Base-by-base conservation (phyloP, 1,140 invertebrate species). In the Lasioglossum albipes region DNA sequence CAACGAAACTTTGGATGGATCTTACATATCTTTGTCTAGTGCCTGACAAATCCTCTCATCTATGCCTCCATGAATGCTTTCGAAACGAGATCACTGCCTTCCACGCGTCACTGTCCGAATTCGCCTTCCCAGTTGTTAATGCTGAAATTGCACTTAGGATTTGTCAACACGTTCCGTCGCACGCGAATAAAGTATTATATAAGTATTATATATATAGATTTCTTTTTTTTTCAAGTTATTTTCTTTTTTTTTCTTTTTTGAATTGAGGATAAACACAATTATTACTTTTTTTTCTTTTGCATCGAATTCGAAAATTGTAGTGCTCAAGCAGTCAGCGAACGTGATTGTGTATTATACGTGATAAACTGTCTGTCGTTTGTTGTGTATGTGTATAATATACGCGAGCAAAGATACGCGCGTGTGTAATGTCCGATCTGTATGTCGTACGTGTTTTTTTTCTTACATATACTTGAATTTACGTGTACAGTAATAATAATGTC, bases 381-480 rank as follows among this genome's bases (percentile, higher is more conserved):
- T 49, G 41, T 69, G 52, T 54, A 20, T 78, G 71, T 81, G 68
- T 67, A 77, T 3, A 36, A 36, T 82, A 75, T 75, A 79, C 75
- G 84, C 76, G 70, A 78, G 84, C 87, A 68, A 68, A 81, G 82
- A 74, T 77, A 82, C 68, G 72, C 81, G 76, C 80, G 73, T 81
- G 75, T 84, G 81, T 49, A 49, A 82, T 83, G 67, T 85, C 79
- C 79, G 83, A 87, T 87, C 82, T 87, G 88, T 91, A 88, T 88
- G 85, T 86, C 87, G 80, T 87, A 76, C 79, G 88, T 92, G 87
- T 91, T 90, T 88, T 89, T 89, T 91, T 88, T 89, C 89, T 91
- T 93, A 93, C 88, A 91, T 92, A 89, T 90, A 92, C 90, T 92
- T 91, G 77, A 93, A 93, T 93, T 93, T 93, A 85, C 86, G 89